Base-by-base conservation (phyloP, 23 tunicate genomes). In the Corella eumyota region DNA sequence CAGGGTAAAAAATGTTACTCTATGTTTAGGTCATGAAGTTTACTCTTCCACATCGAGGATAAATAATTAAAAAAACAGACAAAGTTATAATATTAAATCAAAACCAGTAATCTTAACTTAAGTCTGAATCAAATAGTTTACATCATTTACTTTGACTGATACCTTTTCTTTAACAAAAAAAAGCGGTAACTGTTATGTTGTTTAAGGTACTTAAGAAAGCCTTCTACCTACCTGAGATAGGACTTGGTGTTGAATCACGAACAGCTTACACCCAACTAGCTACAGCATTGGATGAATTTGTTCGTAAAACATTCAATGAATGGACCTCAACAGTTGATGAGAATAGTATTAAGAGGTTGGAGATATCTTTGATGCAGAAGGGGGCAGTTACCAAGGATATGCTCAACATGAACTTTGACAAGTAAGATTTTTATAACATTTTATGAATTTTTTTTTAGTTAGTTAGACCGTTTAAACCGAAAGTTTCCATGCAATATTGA, bases 321-420 rank as follows among this genome's bases (percentile, higher is more conserved):
- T 91, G 98, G 98, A 81, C 92, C 3, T 31, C 65, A 51, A 77
- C 85, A 26, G 98, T 91, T 13, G 98, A 91, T 37, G 91, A 81
- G 4, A 55, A 69, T 45, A 86, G 88, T 68, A 62, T 72, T 19
- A 67, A 76, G 64, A 75, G 64, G 62, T 66, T 91, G 5, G 98
- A 91, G 32, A 75, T 68, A 15, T 60, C 98, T 7, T 80, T 91
- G 35, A 91, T 91, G 98, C 81, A 75, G 45, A 81, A 81, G 55
- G 90, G 91, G 49, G 92, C 83, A 1, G 85, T 91, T n/a, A 66
- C 68, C 19, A 75, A 81, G 44, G 85, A 77, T 34, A 81, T 91
- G 85, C 80, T 91, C 33, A 81, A 91, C 58, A 91, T 91, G 84
- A 91, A 91, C 60, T 91, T 91, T 55, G 98, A 91, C 71, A 70